These are phyloP conservation scores for Anarrhichthys ocellatus DNA, from an alignment of 2,113 vertebrate genomes.

Conservation along the genomic window DNA sequence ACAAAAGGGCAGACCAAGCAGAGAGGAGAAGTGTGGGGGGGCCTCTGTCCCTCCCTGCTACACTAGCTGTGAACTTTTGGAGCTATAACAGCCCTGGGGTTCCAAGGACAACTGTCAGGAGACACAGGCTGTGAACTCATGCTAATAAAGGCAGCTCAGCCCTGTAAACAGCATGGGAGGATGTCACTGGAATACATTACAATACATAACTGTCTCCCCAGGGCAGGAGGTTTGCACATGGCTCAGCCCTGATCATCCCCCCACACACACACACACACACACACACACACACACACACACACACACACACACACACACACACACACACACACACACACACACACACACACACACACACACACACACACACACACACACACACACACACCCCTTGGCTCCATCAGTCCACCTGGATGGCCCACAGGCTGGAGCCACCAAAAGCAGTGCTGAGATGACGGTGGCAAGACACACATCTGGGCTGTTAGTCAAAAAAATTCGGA, in stretches of 20 bases:
- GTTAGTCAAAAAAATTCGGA: constrained; percentile 9
- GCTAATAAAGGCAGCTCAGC: constrained; percentile 85
- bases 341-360: background rate
- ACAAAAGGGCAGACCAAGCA: constrained; percentile 68
- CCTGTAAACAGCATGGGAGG: constrained; percentile 85
- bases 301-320: background rate
- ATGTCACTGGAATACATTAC: constrained; percentile 87
- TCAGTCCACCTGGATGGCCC: constrained; percentile 67
- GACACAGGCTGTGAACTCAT: constrained; percentile 82
- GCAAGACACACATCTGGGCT: constrained; percentile 12
- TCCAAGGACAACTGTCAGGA: constrained; percentile 87
- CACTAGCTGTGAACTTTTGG: constrained; percentile 77
- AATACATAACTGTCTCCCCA: constrained; percentile 86
- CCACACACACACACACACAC: background rate
- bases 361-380: background rate
- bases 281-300: constrained; percentile 1
- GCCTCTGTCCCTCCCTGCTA: constrained; percentile 60
- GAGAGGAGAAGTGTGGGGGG: constrained; percentile 52
- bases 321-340: background rate
- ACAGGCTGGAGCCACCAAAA: constrained; percentile 44
- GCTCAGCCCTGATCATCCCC: constrained; percentile 45
- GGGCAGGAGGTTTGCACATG: constrained; percentile 75
- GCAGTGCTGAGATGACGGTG: constrained; percentile 34
- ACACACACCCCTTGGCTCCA: constrained; percentile 13
- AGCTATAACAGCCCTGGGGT: constrained; percentile 78